Base-by-base conservation (phyloP, 2,113 vertebrate genomes). In the Sinocyclocheilus maitianheensis region DNA sequence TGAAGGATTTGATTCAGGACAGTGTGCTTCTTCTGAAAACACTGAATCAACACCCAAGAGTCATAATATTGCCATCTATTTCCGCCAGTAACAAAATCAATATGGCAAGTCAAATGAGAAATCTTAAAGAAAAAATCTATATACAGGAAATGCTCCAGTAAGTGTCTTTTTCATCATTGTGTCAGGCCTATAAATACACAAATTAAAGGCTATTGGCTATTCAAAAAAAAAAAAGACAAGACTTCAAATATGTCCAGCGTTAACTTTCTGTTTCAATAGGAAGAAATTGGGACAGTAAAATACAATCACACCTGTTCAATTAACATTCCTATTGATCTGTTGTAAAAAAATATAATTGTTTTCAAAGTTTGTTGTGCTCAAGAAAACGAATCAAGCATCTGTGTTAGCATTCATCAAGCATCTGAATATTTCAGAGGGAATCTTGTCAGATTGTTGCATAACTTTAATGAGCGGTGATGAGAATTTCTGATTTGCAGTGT, bases 21-120 rank as follows among this genome's bases (percentile, higher is more conserved):
- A 55, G 26, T n/a, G 53, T 24, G 30, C 20, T 71, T 72, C 46
- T 30, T 37, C 34, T 72, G n/a, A 83, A 83, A 74, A 74, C 81
- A 60, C 34, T 83, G 34, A 83, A 74, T 72, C 18, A 72, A 83
- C 20, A 72, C 51, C 78, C 67, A 74, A 34, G 69, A 53, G 82
- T 74, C 30, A 37, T 34, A 83, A 83, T n/a, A 55, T 37, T 83
- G 18, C 2, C 22, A 69, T 72, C 48, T 37, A 34, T n/a, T 13
- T 72, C 26, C 11, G 10, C 48, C 20, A 74, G 14, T 4, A 80
- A 43, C 30, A 80, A 81, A 40, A 60, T 24, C 20, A 69, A 82
- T 53, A 71, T 69, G 10, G 65, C 24, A 69, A 16, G 14, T 30
- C 79, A 69, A 69, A 53, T 53, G 10, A 22, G 18, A 34, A 71